phyloP scores from a whole-genome alignment of 2,797 vertebrate genomes.

The Chelon auratus region DNA sequence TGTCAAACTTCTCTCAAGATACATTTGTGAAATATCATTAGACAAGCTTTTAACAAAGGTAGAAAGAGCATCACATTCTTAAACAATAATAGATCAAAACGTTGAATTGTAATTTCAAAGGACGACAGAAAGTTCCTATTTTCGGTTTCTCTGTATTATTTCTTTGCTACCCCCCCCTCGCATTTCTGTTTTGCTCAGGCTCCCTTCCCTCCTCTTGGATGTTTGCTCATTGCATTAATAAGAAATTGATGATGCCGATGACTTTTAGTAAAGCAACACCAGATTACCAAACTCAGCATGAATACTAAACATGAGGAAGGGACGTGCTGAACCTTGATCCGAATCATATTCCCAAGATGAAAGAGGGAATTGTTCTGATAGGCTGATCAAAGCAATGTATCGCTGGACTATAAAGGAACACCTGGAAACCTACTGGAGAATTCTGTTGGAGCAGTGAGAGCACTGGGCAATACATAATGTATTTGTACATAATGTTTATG shows the following conservation, averaged over 20 bases:
- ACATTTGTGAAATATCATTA: constrained; percentile 58
- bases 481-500: constrained; percentile 82
- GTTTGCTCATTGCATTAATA: constrained; percentile 77
- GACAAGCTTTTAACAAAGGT: constrained; percentile 52
- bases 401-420: constrained; percentile 79
- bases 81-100: constrained; percentile 43
- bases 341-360: constrained; percentile 80
- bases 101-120: constrained; percentile 34
- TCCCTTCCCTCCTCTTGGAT: constrained; percentile 53
- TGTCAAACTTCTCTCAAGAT: constrained; percentile 48
- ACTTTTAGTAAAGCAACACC: constrained; percentile 77
- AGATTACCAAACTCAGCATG: constrained; percentile 77
- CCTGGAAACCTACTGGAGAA: constrained; percentile 81
- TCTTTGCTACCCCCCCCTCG: constrained; percentile 9
- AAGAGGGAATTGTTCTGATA: constrained; percentile 84
- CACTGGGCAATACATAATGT: constrained; percentile 79
- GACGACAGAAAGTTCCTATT: constrained; percentile 32
- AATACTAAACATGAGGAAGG: constrained; percentile 77
- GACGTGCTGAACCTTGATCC: constrained; percentile 80
- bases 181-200: constrained; percentile 48
- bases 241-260: constrained; percentile 81
- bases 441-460: constrained; percentile 73
- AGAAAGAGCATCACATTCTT: constrained; percentile 26
- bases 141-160: constrained; percentile 23
- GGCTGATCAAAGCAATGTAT: constrained; percentile 82